Evolutionary conservation across 2,888 invertebrate genomes (phyloP), one percentile per base, ranked within the genome.

Genomic region (Drymonia ruficornis): DNA sequence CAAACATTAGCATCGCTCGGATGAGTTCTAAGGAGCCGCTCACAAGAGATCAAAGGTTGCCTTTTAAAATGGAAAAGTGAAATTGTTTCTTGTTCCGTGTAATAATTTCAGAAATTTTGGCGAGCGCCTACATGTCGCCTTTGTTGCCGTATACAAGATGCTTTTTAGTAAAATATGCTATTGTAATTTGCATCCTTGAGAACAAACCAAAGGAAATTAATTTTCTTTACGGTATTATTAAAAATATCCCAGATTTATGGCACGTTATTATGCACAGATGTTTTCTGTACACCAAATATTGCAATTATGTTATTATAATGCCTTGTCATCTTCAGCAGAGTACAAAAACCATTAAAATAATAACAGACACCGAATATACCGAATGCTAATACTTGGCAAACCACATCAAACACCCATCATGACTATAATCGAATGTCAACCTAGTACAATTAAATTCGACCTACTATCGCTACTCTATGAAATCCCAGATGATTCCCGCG

Each of bases 41-140:
- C 3, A 40, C 16, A 40, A 16, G 12, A 46, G 29, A 46, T 28
- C 29, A 46, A 28, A 46, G 28, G 23, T 3, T 23, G 19, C 46
- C n/a, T 12, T 29, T 46, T n/a, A 46, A 23, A n/a, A 46, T 46
- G 49, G 53, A 61, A 53, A 65, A 52, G 49, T 65, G 15, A 9
- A 65, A 64, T 55, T 65, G 61, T 59, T 61, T 65, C 43, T 47
- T 44, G 46, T 58, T 53, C 43, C 51, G 23, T 36, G 46, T 51
- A 44, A 63, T 49, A 56, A 64, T 56, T 64, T 53, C 15, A 45
- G 28, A 55, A 43, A 31, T 31, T 12, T 34, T 28, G 3, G 1
- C 23, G 13, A 18, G 29, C 31, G 18, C 19, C 31, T 9, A 19
- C 48, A 52, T 55, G 57, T 61, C 49, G 57, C 9, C 46, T 50